Conservation (phyloP, 2,113 vertebrate genomes). For the Perca schrenkii region DNA sequence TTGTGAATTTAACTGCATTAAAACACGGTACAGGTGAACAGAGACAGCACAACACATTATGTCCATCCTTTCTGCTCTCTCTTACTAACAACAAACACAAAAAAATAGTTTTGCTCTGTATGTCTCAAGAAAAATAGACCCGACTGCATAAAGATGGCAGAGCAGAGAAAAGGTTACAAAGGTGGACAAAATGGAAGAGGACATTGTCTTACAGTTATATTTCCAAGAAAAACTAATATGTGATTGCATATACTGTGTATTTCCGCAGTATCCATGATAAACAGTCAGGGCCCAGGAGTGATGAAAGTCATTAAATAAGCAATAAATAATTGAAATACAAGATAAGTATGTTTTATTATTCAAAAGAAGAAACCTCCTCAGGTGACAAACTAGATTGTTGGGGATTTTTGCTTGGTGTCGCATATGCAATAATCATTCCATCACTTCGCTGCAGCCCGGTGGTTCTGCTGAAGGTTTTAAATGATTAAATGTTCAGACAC, state of each 20-base stretch:
- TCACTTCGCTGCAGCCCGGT: not conserved
- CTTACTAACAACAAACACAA: no score
- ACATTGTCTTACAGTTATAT: not conserved
- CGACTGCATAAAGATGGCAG: no score
- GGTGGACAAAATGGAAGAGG: no score
- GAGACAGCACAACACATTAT: no score
- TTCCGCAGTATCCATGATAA: not conserved
- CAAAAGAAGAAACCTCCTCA: not conserved
- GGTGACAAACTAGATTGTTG: not conserved
- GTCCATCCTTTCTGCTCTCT: no score
- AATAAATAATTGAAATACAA: not conserved
- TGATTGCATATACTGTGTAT: not conserved
- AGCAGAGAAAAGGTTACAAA: no score
- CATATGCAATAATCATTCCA: not conserved
- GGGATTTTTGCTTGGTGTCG: not conserved
- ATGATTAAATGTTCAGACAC: not conserved
- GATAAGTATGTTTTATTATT: not conserved
- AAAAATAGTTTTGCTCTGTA: no score
- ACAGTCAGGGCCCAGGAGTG: not conserved
- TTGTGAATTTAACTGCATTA: not conserved
- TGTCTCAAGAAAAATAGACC: no score
- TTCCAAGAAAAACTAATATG: not conserved
- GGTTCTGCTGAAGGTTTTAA: not conserved
- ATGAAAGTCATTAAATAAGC: not conserved
- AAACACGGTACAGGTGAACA: not conserved